phyloP scores from a whole-genome alignment of 2,797 vertebrate genomes.

The Hipposideros larvatus region DNA sequence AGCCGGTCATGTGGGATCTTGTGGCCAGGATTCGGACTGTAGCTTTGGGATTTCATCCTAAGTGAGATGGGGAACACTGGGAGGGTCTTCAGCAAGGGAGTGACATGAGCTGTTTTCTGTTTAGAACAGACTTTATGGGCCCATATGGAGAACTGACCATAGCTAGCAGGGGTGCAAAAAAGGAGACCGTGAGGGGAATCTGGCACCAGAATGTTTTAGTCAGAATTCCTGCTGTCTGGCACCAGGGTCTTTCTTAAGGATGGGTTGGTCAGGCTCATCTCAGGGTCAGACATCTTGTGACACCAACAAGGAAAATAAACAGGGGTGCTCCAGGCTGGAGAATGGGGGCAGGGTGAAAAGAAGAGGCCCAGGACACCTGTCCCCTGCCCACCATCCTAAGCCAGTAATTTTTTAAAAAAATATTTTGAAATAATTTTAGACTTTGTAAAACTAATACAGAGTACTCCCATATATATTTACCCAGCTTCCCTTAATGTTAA shows the following conservation, averaged over 20 bases:
- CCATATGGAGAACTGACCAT: no score
- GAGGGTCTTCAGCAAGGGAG: not conserved
- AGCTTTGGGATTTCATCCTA: not conserved
- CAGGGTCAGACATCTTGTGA: not conserved
- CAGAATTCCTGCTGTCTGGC: not conserved
- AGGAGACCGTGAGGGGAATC: no score
- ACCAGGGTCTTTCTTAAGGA: not conserved
- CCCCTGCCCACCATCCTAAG: no score
- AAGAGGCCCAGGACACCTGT: not conserved
- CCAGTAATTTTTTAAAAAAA: not conserved
- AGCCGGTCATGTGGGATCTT: not conserved
- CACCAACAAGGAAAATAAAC: not conserved
- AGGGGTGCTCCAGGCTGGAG: not conserved
- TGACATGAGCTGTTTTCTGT: not conserved
- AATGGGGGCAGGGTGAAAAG: not conserved
- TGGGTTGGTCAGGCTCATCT: not conserved
- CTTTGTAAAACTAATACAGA: not conserved
- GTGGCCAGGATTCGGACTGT: not conserved
- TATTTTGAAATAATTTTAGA: conserved; percentile 27
- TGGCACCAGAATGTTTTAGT: not conserved
- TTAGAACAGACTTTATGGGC: not conserved
- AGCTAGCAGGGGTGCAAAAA: not conserved
- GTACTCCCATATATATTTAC: not conserved
- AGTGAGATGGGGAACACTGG: not conserved
- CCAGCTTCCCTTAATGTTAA: not conserved